phyloP scores from a whole-genome alignment of 2,797 vertebrate genomes.

The Miichthys miiuy region DNA sequence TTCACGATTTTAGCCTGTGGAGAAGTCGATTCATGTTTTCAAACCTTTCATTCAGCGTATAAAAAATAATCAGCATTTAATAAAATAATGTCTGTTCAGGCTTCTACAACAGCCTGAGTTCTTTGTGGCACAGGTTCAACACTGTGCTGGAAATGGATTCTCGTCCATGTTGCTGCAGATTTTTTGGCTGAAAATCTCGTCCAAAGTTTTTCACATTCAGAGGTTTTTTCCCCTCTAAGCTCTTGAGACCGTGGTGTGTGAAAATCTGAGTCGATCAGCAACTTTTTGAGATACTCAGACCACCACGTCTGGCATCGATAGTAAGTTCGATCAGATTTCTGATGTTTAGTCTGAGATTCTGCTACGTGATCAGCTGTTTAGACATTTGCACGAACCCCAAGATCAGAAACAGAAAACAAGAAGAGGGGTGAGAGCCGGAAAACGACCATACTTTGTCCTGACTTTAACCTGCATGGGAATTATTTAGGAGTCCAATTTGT shows the following conservation, averaged over 20 bases:
- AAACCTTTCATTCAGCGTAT: not conserved
- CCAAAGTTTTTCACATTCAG: not conserved
- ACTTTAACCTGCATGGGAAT: too few relatives aligned
- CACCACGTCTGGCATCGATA: not conserved
- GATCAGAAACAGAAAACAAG: too few relatives aligned
- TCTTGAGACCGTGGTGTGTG: not conserved
- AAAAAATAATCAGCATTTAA: not conserved
- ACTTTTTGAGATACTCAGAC: not conserved
- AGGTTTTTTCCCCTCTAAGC: not conserved
- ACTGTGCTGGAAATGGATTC: too few relatives aligned
- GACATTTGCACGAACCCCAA: too few relatives aligned
- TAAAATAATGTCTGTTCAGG: not conserved
- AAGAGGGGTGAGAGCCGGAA: too few relatives aligned
- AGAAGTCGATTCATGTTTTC: not conserved
- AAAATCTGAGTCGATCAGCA: not conserved
- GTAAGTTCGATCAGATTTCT: not conserved
- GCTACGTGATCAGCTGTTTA: too few relatives aligned
- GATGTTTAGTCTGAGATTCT: too few relatives aligned
- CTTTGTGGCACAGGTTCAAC: too few relatives aligned
- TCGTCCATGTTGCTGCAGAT: not conserved
- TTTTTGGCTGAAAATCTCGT: not conserved
- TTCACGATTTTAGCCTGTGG: slow-evolving; percentile 91
- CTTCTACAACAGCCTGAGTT: too few relatives aligned
- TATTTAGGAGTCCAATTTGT: too few relatives aligned
- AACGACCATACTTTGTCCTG: too few relatives aligned